These are phyloP conservation scores for Pachycephala philippinensis DNA, from an alignment of 2,113 vertebrate genomes.

Conservation along the genomic window DNA sequence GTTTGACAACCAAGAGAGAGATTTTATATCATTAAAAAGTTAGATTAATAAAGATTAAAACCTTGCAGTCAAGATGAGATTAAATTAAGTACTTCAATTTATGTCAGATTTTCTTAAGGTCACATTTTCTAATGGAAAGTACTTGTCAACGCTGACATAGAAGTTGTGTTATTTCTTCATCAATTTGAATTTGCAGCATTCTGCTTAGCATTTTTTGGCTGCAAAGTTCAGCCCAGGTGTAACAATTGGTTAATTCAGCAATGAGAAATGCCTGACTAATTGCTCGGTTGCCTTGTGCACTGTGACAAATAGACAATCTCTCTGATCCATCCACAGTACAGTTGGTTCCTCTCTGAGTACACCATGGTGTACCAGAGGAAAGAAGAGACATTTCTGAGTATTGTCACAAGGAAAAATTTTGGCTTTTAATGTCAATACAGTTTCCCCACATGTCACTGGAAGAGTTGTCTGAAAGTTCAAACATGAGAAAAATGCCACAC, in stretches of 20 bases:
- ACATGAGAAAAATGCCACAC: neutral
- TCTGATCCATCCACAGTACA: neutral
- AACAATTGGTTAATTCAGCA: neutral
- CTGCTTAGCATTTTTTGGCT: neutral
- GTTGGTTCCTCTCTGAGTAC: neutral
- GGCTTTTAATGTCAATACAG: neutral
- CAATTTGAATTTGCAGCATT: neutral
- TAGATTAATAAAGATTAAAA: neutral
- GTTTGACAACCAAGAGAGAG: neutral
- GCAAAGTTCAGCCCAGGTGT: neutral
- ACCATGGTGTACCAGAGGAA: neutral
- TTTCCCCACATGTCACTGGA: neutral
- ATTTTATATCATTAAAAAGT: neutral
- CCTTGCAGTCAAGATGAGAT: neutral
- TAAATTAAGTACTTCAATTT: neutral
- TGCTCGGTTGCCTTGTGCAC: neutral
- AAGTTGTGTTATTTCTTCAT: neutral
- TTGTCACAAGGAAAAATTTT: neutral
- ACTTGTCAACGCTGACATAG: neutral
- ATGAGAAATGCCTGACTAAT: neutral
- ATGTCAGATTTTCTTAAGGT: slow-evolving; percentile 11
- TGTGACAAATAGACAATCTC: neutral
- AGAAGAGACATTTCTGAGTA: neutral
- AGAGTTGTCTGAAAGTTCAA: neutral
- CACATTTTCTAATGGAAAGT: neutral